Conservation (phyloP, 23 tunicate species). For the Aplidium turbinatum region DNA sequence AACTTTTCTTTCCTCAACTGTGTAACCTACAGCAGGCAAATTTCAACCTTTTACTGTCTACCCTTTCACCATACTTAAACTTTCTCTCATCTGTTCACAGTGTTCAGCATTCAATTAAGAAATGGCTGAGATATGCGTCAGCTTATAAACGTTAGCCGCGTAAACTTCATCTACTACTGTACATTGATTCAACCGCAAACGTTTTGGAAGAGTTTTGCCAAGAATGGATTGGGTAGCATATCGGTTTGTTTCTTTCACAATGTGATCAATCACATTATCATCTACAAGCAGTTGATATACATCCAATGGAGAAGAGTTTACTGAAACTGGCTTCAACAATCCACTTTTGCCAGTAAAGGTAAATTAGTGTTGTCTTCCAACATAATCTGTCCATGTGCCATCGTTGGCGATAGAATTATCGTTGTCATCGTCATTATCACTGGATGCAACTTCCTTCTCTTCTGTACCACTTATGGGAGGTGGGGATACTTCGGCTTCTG, state of each 20-base stretch:
- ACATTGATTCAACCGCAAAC: not conserved
- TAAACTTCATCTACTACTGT: no score
- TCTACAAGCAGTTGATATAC: conserved; percentile 5
- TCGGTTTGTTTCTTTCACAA: conserved; percentile 6
- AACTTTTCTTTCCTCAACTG: no score
- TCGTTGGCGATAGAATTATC: not conserved
- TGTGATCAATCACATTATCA: not conserved
- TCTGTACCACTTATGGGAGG: no score
- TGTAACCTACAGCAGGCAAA: no score
- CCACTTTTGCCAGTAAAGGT: not conserved
- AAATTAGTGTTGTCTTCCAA: not conserved
- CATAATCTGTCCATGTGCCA: conserved; percentile 1
- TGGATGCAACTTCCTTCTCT: not conserved
- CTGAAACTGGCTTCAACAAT: not conserved
- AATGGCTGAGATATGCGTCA: no score
- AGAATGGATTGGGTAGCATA: not conserved
- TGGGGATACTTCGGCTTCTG: no score
- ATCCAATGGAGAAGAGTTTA: not conserved
- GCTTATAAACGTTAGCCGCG: no score
- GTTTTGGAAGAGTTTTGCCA: not conserved
- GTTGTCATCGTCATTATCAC: not conserved
- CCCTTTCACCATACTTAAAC: no score
- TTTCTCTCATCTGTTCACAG: no score
- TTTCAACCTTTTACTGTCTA: no score
- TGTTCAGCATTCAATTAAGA: no score